A percentile compares a stretch with the other conserved stretches of the same genome.
Conservation (phyloP, 2,888 invertebrate species). For the Archips xylosteana region DNA sequence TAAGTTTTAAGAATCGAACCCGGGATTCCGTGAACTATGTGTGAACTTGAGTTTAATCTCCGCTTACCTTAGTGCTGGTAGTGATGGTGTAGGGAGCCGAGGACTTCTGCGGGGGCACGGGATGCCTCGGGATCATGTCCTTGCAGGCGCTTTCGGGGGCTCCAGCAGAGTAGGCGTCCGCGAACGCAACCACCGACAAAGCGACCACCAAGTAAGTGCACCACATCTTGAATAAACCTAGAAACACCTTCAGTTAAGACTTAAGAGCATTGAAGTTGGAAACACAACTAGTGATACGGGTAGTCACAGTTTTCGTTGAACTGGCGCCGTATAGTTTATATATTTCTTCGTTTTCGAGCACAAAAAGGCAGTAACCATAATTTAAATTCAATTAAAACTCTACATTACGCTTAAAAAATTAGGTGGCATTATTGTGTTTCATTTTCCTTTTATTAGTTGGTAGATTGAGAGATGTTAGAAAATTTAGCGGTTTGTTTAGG, state of each 20-base stretch:
- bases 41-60: no score
- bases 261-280: background rate
- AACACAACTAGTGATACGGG: no score
- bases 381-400: no score
- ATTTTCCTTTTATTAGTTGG: background rate
- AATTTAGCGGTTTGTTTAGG: background rate
- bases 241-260: background rate
- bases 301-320: no score
- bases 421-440: no score
- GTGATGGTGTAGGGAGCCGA: conserved; percentile 86
- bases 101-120: conserved; percentile 82
- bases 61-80: conserved; percentile 70
- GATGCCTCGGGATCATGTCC: conserved; percentile 89
- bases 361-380: no score
- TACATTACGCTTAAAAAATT: no score
- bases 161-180: conserved; percentile 85
- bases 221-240: conserved; percentile 57
- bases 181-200: conserved; percentile 62
- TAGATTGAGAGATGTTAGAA: background rate
- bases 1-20: no score
- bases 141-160: conserved; percentile 87
- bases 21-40: background rate
- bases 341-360: no score
- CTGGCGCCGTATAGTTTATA: no score
- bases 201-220: conserved; percentile 59